A percentile compares a stretch with the other conserved stretches of the same genome.
Evolutionary conservation across 2,888 invertebrate species (phyloP).

Genomic region (Allygus modestus): DNA sequence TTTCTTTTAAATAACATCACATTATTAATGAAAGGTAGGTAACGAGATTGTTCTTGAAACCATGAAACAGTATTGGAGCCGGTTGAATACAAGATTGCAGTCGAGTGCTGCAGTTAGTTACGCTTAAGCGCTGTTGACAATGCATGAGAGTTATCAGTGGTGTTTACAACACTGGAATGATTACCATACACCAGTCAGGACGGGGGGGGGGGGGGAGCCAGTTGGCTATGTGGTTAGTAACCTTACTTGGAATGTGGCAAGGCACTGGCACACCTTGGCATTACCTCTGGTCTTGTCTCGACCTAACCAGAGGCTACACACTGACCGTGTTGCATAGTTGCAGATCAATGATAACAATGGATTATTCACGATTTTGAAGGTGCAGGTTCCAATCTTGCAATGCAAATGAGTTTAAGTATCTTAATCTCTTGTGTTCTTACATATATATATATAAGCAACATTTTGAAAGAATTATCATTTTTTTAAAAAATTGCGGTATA

Average conservation of each 20-base stretch:
- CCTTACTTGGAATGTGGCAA: slow-evolving; percentile 46
- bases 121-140: slow-evolving; percentile 2
- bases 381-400: no score
- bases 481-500: no score
- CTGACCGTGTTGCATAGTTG: background rate
- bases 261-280: slow-evolving; percentile 21
- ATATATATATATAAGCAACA: no score
- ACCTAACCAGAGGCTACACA: background rate
- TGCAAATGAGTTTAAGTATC: no score
- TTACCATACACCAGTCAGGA: background rate
- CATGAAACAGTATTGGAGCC: background rate
- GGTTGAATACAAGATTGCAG: background rate
- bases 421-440: no score
- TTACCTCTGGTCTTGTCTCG: background rate
- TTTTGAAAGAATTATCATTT: no score
- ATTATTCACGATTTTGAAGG: background rate
- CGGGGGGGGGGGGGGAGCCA: background rate
- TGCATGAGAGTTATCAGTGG: slow-evolving; percentile 22
- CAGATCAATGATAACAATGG: background rate
- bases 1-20: no score
- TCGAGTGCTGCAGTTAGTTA: background rate
- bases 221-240: slow-evolving; percentile 2
- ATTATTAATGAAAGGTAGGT: no score
- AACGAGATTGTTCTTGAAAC: background rate
- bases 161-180: slow-evolving; percentile 32